A percentile compares a stretch with the other conserved stretches of the same genome.
Evolutionary conservation across 2,113 vertebrate species (phyloP).

Genomic region (Pelobates fuscus): DNA sequence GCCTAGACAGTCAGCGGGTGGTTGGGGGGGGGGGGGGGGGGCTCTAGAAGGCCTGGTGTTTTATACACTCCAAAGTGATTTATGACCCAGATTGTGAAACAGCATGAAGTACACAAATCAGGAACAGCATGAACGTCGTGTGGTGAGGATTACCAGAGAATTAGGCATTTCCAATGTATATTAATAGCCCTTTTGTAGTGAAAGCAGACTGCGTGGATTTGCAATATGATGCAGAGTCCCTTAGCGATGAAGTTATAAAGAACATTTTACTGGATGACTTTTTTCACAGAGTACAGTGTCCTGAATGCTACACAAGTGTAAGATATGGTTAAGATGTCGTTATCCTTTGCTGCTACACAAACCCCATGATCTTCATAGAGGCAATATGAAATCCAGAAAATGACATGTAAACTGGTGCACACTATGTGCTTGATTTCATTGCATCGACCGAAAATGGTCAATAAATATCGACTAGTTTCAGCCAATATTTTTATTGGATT

Average conservation of each 20-base stretch:
- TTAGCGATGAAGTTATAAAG: background rate
- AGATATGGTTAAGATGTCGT: too few relatives aligned
- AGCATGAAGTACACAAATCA: slow-evolving; percentile 22
- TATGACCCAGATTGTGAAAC: slow-evolving; percentile 31
- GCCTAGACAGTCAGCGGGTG: slow-evolving; percentile 22
- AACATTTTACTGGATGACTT: background rate
- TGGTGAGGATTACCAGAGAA: slow-evolving; percentile 33
- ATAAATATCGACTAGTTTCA: too few relatives aligned
- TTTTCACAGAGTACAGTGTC: background rate
- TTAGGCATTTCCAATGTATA: slow-evolving; percentile 28
- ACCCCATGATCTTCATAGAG: too few relatives aligned
- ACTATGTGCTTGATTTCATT: too few relatives aligned
- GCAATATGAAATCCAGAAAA: too few relatives aligned
- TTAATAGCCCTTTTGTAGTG: slow-evolving; percentile 7
- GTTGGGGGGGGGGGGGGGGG: background rate
- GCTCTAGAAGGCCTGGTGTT: slow-evolving; percentile 3
- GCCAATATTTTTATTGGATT: too few relatives aligned
- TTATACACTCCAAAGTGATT: slow-evolving; percentile 23
- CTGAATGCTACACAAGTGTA: too few relatives aligned
- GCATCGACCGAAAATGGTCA: too few relatives aligned
- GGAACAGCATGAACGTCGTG: slow-evolving; percentile 27
- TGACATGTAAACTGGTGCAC: too few relatives aligned
- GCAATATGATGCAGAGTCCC: background rate
- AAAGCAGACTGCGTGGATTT: background rate
- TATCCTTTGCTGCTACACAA: too few relatives aligned